Conservation (phyloP, 1,140 invertebrate genomes). For the Drosophila leontia region DNA sequence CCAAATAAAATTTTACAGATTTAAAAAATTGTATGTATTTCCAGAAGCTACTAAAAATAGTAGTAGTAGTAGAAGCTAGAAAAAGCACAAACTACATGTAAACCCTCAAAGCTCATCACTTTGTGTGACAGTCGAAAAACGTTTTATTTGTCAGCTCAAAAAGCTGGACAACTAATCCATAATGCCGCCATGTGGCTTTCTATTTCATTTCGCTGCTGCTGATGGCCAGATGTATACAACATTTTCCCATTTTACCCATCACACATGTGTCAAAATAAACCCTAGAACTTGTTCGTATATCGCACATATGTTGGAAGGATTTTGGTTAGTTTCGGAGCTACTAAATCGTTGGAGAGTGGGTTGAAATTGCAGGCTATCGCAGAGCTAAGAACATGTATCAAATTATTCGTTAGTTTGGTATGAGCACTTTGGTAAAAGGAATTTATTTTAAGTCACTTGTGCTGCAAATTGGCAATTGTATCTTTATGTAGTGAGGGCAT, state of each 20-base stretch:
- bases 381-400: neutral
- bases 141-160: conserved; percentile 30
- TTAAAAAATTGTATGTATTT: neutral
- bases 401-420: neutral
- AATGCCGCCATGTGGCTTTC: conserved; percentile 46
- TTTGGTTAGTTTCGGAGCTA: conserved; percentile 30
- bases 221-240: conserved; percentile 26
- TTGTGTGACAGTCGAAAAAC: conserved; percentile 31
- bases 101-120: conserved; percentile 9
- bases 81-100: neutral
- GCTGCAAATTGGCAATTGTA: too few relatives aligned
- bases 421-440: too few relatives aligned
- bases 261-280: conserved; percentile 61
- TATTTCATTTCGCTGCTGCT: conserved; percentile 36
- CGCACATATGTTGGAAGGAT: conserved; percentile 27
- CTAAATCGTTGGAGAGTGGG: conserved; percentile 17
- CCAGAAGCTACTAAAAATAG: too few relatives aligned
- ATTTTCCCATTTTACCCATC: conserved; percentile 22
- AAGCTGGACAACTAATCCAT: conserved; percentile 43
- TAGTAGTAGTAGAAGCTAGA: too few relatives aligned
- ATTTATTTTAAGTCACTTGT: too few relatives aligned
- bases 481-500: too few relatives aligned
- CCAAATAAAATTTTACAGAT: too few relatives aligned
- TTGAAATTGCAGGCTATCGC: neutral
- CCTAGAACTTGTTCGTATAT: conserved; percentile 47